Evolutionary conservation across 2,113 vertebrate genomes (phyloP), one percentile per base, ranked within the genome.

Genomic region (Sardina pilchardus): DNA sequence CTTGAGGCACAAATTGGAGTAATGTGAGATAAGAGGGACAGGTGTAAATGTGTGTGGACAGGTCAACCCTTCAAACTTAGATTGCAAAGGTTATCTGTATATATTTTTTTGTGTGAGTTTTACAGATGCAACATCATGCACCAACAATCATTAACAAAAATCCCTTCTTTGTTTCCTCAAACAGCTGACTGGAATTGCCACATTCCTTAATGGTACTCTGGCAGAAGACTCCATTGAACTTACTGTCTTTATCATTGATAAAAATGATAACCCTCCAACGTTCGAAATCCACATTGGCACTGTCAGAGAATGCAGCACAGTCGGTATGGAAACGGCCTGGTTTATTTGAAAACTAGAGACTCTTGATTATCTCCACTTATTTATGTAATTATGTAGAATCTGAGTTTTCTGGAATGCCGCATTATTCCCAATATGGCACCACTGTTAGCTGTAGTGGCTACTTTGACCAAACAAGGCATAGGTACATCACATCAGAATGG

Each of bases 191-290:
- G 71, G 71, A 78, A 78, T 17, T 30, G 71, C 71, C 30, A 78
- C 5, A 12, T 78, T 39, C 30, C 12, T 16, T 36, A 34, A 78
- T 16, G 71, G 71, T 14, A 17, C 71, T 17, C 10, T 14, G 21
- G 84, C 71, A 53, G 84, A 80, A n/a, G 71, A 84, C 3, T 6
- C 78, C 6, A 80, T 85, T 53, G 44, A 7, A 6, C 14, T 85
- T 16, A 50, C 3, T 5, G 36, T 85, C 36, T 1, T 21, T 39
- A 75, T 85, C 50, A 24, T 34, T 36, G 84, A 85, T 39, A 0
- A 50, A 56, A 85, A 85, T 34, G 84, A 85, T 10, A 50, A 80
- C 14, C 10, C n/a, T 12, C 84, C 84, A 14, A 16, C 36, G 67
- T 81, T 85, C 39, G 4, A 45, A 0, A 71, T 85, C 30, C 34